Conservation (phyloP, 2,797 vertebrate genomes). For the Nasua narica region DNA sequence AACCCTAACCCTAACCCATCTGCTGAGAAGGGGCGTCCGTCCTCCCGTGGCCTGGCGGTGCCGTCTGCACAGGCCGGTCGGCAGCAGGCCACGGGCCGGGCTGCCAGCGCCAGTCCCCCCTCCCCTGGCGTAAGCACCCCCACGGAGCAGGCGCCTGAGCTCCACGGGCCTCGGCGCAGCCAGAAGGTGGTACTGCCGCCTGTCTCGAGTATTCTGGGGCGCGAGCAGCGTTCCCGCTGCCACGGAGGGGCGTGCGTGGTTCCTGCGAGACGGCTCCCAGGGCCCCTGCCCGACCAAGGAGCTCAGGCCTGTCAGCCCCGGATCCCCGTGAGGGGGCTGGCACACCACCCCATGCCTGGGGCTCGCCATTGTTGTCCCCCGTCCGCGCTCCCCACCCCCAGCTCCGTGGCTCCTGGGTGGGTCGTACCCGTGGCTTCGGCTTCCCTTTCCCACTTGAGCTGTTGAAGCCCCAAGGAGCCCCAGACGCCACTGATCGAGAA, state of each 20-base stretch:
- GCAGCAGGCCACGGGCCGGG: not conserved
- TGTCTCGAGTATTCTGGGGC: no score
- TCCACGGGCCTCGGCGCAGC: fast-evolving
- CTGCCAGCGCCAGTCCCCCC: not conserved
- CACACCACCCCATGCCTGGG: fast-evolving
- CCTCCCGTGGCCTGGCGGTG: not conserved
- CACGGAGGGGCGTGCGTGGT: fast-evolving
- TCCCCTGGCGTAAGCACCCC: not conserved
- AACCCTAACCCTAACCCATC: not conserved
- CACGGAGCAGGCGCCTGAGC: not conserved
- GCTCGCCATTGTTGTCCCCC: not conserved
- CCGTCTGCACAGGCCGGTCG: not conserved
- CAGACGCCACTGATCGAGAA: not conserved
- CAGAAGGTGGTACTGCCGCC: fast-evolving
- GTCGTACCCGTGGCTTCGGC: fast-evolving
- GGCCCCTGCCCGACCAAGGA: not conserved
- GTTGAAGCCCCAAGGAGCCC: not conserved
- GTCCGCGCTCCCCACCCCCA: no score
- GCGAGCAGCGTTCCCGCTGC: not conserved
- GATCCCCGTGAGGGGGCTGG: not conserved
- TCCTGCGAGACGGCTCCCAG: not conserved
- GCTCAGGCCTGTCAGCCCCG: not conserved
- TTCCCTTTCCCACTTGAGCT: not conserved
- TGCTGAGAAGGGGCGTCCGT: not conserved
- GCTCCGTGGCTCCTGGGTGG: not conserved